Evolutionary conservation across 2,113 vertebrate genomes (phyloP).

Genomic region (Salvelinus alpinus): DNA sequence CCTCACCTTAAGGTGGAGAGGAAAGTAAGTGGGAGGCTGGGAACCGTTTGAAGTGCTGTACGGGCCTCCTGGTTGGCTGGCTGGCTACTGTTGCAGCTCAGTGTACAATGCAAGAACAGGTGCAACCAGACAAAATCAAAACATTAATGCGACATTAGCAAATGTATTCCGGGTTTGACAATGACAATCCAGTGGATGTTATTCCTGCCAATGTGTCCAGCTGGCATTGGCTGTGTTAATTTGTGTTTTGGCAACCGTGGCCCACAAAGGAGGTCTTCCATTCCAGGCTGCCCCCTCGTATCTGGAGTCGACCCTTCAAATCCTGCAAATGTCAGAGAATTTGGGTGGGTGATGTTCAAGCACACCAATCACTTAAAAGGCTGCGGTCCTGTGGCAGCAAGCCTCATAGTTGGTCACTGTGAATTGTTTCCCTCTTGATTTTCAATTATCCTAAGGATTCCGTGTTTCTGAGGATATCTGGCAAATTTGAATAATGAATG

Average conservation of each 20-base stretch:
- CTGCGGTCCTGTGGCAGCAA: background rate
- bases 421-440: background rate
- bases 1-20: constrained; percentile 36
- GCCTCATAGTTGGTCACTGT: background rate
- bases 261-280: constrained; percentile 35
- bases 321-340: constrained; percentile 41
- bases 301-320: constrained; percentile 38
- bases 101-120: constrained; percentile 48
- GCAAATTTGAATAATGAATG: constrained; percentile 24
- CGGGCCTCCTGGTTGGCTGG: constrained; percentile 2
- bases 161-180: constrained; percentile 13
- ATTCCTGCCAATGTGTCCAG: constrained; percentile 34
- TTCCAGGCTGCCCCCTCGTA: constrained; percentile 35
- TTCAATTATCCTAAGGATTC: background rate
- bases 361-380: constrained; percentile 1
- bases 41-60: constrained; percentile 5
- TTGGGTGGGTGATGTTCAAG: constrained; percentile 21
- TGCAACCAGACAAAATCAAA: constrained; percentile 43
- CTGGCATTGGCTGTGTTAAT: constrained; percentile 46
- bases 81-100: constrained; percentile 9
- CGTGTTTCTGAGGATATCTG: background rate
- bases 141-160: constrained; percentile 38
- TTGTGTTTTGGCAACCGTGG: constrained; percentile 46
- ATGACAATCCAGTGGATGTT: constrained; percentile 25
- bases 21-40: background rate